Evolutionary conservation across 2,797 vertebrate genomes (phyloP), one percentile per base, ranked within the genome.

Genomic region (Scolopax bukidnonensis): DNA sequence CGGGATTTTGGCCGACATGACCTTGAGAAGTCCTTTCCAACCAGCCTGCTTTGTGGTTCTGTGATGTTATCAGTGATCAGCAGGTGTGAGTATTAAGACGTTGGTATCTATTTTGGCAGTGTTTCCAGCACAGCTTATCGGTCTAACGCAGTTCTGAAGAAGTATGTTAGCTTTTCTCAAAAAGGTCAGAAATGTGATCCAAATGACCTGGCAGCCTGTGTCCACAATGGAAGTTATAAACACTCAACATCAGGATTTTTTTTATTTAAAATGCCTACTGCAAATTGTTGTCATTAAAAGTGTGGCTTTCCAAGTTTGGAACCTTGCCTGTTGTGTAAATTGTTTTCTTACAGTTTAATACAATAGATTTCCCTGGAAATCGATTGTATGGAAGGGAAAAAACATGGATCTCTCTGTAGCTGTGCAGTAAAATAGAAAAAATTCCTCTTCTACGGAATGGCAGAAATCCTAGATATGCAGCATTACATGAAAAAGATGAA

Each of bases 161-260:
- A 82, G 54, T 77, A 84, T 63, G 53, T 43, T 73, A 47, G 4
- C 56, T 93, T 90, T 86, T 51, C 78, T 92, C 2, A 9, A 51
- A 38, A 81, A 84, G 78, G 30, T 87, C 56, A 87, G 56, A 89
- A 94, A 77, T 77, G 63, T 95, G 71, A 95, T 78, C 53, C 61
- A 47, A 33, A 28, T 81, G 71, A 87, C 60, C 38, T 57, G 33
- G 24, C 20, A 64, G 24, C 32, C 23, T 50, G 5, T 40, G 57
- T 57, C n/a, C 57, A 54, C 48, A 60, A 4, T 47, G 61, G 47
- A 86, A 89, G 32, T 11, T 54, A 10, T 76, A 83, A 93, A 38
- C 78, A 67, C 65, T 85, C 47, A 45, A 41, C 18, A 75, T 19
- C 19, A 60, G 33, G 51, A 59, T 47, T 85, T 90, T 90, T 36